A percentile compares a stretch with the other conserved stretches of the same genome.
Evolutionary conservation across 2,113 vertebrate species (phyloP).

Genomic region (Hippocampus mohnikei): DNA sequence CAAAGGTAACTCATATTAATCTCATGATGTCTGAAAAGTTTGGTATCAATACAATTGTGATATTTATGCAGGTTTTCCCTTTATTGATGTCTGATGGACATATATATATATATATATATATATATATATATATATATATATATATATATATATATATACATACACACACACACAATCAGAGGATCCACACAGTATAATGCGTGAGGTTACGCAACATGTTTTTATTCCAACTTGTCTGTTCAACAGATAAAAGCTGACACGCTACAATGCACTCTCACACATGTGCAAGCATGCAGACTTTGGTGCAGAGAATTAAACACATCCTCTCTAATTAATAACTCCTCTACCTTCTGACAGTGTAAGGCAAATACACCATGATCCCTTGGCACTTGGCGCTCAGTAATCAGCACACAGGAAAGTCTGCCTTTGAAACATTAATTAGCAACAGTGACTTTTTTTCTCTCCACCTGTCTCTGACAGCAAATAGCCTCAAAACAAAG

Average conservation of each 20-base stretch:
- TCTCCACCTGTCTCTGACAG: constrained; percentile 45
- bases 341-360: constrained; percentile 59
- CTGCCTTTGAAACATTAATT: constrained; percentile 68
- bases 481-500: constrained; percentile 56
- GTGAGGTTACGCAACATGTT: background rate
- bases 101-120: too few species aligned
- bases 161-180: too few species aligned
- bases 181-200: background rate
- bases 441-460: constrained; percentile 69
- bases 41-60: too few species aligned
- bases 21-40: too few species aligned
- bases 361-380: constrained; percentile 67
- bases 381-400: constrained; percentile 60
- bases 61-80: too few species aligned
- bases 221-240: constrained; percentile 15
- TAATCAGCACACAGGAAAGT: constrained; percentile 63
- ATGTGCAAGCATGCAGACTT: constrained; percentile 24
- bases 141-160: too few species aligned
- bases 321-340: constrained; percentile 66
- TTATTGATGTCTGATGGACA: too few species aligned
- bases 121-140: too few species aligned
- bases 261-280: constrained; percentile 38
- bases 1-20: too few species aligned
- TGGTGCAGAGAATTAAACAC: constrained; percentile 28
- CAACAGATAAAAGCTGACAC: constrained; percentile 38